A percentile compares a stretch with the other conserved stretches of the same genome.
These are phyloP conservation scores for Galago senegalensis DNA, from an alignment of 2,797 vertebrate genomes.

Conservation along the genomic window DNA sequence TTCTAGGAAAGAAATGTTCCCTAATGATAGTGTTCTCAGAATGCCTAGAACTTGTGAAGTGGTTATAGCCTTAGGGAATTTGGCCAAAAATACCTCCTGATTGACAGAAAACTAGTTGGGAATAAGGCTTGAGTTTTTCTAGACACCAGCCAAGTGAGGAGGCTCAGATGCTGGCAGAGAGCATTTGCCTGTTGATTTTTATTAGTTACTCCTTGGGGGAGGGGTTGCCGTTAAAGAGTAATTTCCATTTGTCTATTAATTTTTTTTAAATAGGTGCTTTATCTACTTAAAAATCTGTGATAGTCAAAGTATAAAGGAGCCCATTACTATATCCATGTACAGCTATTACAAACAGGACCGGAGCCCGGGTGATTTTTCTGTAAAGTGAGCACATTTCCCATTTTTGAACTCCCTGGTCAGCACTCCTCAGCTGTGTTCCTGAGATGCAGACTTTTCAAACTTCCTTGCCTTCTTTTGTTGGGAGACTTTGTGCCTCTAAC, in stretches of 20 bases:
- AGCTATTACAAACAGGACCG: conserved; percentile 67
- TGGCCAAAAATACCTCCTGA: conserved; percentile 83
- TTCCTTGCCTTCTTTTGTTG: not conserved
- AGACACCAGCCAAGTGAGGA: conserved; percentile 30
- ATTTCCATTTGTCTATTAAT: conserved; percentile 61
- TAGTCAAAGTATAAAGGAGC: conserved; percentile 17
- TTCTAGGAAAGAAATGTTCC: conserved; percentile 63
- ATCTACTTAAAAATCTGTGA: conserved; percentile 64
- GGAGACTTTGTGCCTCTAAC: not conserved
- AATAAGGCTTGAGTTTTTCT: conserved; percentile 65
- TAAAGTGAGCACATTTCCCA: conserved; percentile 43
- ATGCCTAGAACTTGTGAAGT: conserved; percentile 82
- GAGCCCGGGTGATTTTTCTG: conserved; percentile 57
- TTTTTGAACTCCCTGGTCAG: conserved; percentile 10
- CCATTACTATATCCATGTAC: conserved; percentile 33
- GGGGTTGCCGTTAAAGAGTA: conserved; percentile 41
- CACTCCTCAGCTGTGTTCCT: not conserved
- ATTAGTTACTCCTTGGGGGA: not conserved
- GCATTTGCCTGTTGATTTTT: not conserved
- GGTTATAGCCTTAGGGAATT: conserved; percentile 82
- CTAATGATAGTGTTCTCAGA: conserved; percentile 82
- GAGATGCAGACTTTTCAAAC: conserved; percentile 58
- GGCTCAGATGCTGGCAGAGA: not conserved
- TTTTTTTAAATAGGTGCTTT: conserved; percentile 49
- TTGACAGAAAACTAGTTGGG: conserved; percentile 83